These are phyloP conservation scores for Vannuccia rotundouncinata DNA, from an alignment of 2,888 invertebrate species.

Conservation along the genomic window DNA sequence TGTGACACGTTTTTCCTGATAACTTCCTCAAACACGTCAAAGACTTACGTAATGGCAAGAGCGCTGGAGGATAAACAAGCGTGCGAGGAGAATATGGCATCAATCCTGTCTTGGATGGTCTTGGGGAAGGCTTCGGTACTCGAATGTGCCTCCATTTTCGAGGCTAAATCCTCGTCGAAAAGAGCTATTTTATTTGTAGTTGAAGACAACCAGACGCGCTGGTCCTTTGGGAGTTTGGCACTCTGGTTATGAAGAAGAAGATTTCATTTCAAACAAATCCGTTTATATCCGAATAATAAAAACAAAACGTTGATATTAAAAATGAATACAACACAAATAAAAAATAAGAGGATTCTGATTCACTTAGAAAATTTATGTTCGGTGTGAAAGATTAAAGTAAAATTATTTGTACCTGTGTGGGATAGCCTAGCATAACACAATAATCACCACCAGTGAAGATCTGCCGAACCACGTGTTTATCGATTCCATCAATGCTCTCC, in stretches of 20 bases:
- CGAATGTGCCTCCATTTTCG: not conserved
- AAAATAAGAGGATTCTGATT: too few species aligned
- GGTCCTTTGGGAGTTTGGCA: not conserved
- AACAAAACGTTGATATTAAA: too few species aligned
- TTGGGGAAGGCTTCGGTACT: not conserved
- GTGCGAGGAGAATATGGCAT: not conserved
- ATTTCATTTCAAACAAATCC: not conserved
- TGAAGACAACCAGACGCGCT: not conserved
- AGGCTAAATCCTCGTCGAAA: not conserved
- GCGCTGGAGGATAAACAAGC: not conserved
- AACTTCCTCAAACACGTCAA: too few species aligned
- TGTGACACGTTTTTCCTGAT: too few species aligned
- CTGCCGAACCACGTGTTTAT: not conserved
- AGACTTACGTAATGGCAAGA: not conserved
- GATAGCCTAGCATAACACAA: slow-evolving; percentile 13
- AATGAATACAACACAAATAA: too few species aligned
- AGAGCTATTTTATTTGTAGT: not conserved
- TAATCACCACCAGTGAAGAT: slow-evolving; percentile 12
- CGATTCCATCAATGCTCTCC: not conserved
- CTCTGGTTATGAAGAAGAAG: not conserved
- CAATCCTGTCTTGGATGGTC: not conserved
- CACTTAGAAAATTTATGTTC: not conserved
- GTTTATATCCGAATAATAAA: not conserved
- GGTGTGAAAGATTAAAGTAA: not conserved
- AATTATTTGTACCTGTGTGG: not conserved